Evolutionary conservation across 2,888 invertebrate genomes (phyloP), one percentile per base, ranked within the genome.

Genomic region (Nomada ruficornis): DNA sequence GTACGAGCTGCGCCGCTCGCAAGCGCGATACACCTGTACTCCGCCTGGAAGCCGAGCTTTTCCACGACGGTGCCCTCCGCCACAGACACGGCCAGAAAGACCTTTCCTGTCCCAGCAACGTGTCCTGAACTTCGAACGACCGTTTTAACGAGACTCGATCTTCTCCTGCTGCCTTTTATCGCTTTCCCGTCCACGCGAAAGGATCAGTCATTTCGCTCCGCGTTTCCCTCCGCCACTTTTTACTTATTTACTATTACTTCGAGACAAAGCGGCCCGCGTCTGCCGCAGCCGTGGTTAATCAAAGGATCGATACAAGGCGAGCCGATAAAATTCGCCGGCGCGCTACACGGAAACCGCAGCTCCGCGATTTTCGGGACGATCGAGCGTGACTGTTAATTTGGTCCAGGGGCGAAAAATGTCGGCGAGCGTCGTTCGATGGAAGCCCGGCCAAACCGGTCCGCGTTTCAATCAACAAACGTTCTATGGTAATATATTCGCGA

Each of bases 401-500:
- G 18, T 36, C 65, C 29, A 11, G 70, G 2, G 36, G 36, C 42
- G 65, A 74, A 79, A 82, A 84, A 78, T 78, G 62, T 55, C 11
- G 60, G 59, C n/a, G 50, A 55, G 70, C 36, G 65, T 50, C 23
- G 75, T 55, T 71, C 50, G 52, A 73, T 70, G 50, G 69, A 13
- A 20, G 59, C 59, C 64, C 60, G 72, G 57, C 70, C 54, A 71
- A 85, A 85, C 82, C 71, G 80, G 67, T 50, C 57, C 62, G 70
- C 79, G 83, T 85, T 83, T 80, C 85, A 87, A 87, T 87, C 87
- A 85, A 76, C 87, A 71, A 83, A 52, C 83, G 71, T 77, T 72
- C 55, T 73, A 65, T 47, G 77, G 75, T 88, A 87, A 87, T 87
- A 71, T 83, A 82, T 86, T 88, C 77, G 71, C 59, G 73, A 52